phyloP scores from a whole-genome alignment of 2,888 invertebrate species.

The Lottia gigantea region DNA sequence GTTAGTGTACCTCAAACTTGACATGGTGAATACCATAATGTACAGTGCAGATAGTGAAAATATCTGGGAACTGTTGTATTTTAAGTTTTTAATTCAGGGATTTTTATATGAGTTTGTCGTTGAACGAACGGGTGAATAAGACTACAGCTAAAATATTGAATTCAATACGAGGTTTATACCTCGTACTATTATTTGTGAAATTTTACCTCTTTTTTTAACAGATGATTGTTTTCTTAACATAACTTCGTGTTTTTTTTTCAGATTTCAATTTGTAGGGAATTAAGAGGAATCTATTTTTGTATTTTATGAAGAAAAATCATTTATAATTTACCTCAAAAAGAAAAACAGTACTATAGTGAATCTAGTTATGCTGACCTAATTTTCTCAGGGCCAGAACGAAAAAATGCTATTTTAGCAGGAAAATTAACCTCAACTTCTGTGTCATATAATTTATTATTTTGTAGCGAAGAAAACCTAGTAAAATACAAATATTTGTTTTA shows the following conservation, averaged over 20 bases:
- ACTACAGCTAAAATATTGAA: constrained; percentile 4
- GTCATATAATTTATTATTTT: too few species aligned
- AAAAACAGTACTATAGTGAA: not conserved
- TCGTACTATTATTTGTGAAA: too few species aligned
- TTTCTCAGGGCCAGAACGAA: not conserved
- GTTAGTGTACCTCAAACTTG: too few species aligned
- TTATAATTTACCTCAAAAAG: not conserved
- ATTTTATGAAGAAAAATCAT: too few species aligned
- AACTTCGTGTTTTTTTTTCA: not conserved
- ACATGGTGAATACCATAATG: too few species aligned
- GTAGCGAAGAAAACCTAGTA: too few species aligned
- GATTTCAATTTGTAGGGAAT: not conserved
- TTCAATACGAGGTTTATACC: too few species aligned
- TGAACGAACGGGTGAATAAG: constrained; percentile 6
- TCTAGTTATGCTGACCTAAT: constrained; percentile 4
- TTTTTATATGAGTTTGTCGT: constrained; percentile 4
- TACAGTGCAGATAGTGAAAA: not conserved
- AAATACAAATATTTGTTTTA: too few species aligned
- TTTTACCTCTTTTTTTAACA: too few species aligned
- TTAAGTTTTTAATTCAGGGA: constrained; percentile 3
- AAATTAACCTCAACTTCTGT: too few species aligned
- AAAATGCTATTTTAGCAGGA: not conserved
- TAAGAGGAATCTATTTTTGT: not conserved
- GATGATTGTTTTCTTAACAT: too few species aligned
- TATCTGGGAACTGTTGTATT: constrained; percentile 4